phyloP scores from a whole-genome alignment of 2,113 vertebrate genomes.

The Enhydra lutris region DNA sequence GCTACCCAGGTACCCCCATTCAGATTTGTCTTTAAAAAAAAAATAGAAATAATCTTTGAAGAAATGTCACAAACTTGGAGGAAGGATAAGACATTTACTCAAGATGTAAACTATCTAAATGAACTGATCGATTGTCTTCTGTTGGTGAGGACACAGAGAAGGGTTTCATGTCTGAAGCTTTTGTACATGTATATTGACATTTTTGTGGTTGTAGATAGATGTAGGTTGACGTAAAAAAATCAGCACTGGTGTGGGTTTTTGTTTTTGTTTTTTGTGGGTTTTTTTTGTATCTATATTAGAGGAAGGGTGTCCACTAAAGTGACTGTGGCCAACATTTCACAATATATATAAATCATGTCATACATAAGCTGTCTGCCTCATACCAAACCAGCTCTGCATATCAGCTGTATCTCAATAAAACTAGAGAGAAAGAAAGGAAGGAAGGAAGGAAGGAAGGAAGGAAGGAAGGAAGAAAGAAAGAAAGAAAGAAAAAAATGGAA shows the following conservation, averaged over 20 bases:
- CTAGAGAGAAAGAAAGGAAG: not conserved
- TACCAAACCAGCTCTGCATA: rapidly evolving
- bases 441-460: not conserved
- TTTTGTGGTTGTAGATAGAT: not conserved
- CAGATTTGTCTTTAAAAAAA: not conserved
- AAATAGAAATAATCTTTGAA: not conserved
- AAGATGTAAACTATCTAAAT: not conserved
- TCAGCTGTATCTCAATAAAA: not conserved
- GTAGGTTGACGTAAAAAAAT: not conserved
- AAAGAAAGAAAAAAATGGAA: not conserved
- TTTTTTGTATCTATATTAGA: not conserved
- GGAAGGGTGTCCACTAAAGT: too few species aligned
- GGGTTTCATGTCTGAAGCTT: not conserved
- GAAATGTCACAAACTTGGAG: not conserved
- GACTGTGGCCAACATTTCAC: not conserved
- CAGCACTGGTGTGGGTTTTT: too few species aligned
- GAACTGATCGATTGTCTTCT: not conserved
- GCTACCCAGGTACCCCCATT: not conserved
- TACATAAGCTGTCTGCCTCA: not conserved
- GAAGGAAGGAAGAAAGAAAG: not conserved
- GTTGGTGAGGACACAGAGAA: not conserved
- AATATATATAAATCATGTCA: not conserved
- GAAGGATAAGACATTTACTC: not conserved
- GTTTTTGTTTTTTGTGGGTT: too few species aligned
- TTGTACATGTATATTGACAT: rapidly evolving